Percentiles rank a stretch among this genome's conserved stretches.
Evolutionary conservation across 2,888 invertebrate species (phyloP).

Genomic region (Macroteleia sp.): DNA sequence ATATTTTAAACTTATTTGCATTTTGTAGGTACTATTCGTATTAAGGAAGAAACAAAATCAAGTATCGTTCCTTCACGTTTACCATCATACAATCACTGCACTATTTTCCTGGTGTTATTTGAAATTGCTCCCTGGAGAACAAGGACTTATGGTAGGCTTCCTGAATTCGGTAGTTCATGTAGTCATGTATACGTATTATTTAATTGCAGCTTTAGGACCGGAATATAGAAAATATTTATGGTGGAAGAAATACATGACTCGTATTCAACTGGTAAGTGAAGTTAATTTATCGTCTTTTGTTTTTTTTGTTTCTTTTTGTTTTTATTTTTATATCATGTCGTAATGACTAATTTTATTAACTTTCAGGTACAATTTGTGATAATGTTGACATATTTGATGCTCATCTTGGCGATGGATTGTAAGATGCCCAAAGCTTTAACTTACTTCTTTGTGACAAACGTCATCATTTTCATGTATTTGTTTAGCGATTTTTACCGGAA

Average conservation of each 20-base stretch:
- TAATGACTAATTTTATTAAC: background rate
- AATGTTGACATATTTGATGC: slow-evolving; percentile 87
- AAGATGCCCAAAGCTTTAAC: slow-evolving; percentile 85
- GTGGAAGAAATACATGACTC: slow-evolving; percentile 94
- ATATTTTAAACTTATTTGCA: background rate
- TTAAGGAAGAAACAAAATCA: slow-evolving; percentile 86
- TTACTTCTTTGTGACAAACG: slow-evolving; percentile 86
- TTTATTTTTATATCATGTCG: no score
- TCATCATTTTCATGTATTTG: slow-evolving; percentile 86
- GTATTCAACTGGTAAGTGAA: slow-evolving; percentile 88
- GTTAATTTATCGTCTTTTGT: no score
- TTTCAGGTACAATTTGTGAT: slow-evolving; percentile 87
- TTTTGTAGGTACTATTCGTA: slow-evolving; percentile 86
- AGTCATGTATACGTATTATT: slow-evolving; percentile 93
- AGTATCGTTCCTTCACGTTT: slow-evolving; percentile 86
- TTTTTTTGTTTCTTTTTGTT: no score
- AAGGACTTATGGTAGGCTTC: slow-evolving; percentile 88
- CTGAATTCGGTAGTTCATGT: slow-evolving; percentile 91
- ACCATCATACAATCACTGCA: slow-evolving; percentile 85
- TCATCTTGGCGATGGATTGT: slow-evolving; percentile 86
- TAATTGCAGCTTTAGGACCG: slow-evolving; percentile 90
- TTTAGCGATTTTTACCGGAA: slow-evolving; percentile 87
- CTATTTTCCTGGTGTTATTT: slow-evolving; percentile 84
- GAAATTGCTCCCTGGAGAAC: slow-evolving; percentile 87
- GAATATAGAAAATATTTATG: slow-evolving; percentile 89